phyloP scores from a whole-genome alignment of 2,113 vertebrate genomes.

The Ibidorhyncha struthersii region DNA sequence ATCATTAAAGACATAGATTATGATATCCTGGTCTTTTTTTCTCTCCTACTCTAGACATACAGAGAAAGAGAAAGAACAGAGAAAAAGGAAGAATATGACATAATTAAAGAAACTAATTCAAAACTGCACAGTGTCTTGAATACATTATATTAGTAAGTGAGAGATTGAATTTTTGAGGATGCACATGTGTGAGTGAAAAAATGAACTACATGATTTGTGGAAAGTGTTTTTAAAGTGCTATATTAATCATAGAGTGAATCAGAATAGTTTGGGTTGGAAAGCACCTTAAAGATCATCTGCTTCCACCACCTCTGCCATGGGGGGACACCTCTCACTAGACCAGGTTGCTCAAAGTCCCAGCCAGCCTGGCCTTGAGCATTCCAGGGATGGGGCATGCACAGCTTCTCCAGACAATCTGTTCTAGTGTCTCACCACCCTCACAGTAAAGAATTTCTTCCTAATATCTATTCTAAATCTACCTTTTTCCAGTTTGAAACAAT shows the following conservation, averaged over 20 bases:
- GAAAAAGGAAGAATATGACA: background rate
- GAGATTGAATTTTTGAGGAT: background rate
- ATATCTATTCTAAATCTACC: background rate
- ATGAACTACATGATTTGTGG: background rate
- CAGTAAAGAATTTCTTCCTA: background rate
- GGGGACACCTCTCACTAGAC: background rate
- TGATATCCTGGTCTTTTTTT: background rate
- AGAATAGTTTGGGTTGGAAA: background rate
- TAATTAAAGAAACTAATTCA: background rate
- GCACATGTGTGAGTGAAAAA: background rate
- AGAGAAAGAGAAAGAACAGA: background rate
- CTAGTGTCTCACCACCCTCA: background rate
- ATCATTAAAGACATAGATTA: background rate
- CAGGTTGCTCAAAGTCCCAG: background rate
- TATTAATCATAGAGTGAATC: background rate
- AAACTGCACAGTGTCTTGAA: background rate
- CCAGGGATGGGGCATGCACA: background rate
- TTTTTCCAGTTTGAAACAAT: background rate
- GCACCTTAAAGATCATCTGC: background rate
- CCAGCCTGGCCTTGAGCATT: background rate
- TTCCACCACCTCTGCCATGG: background rate
- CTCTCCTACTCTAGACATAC: background rate
- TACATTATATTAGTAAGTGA: background rate
- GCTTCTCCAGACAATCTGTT: background rate
- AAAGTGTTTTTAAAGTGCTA: background rate